These are phyloP conservation scores for Cuniculus paca DNA, from an alignment of 2,797 vertebrate species.

Conservation along the genomic window DNA sequence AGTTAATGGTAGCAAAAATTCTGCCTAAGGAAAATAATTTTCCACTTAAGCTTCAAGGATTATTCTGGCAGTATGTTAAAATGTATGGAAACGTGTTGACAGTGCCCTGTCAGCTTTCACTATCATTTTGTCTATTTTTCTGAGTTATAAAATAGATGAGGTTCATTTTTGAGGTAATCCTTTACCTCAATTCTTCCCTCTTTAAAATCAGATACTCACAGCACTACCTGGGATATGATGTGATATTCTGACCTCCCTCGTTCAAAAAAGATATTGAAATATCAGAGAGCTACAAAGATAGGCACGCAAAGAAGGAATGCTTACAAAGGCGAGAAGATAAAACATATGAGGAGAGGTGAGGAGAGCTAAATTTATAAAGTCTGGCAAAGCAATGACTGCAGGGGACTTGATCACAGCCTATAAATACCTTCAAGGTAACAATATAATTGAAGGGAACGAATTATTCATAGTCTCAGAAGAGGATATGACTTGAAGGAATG, in stretches of 20 bases:
- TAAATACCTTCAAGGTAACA: constrained; percentile 81
- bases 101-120: constrained; percentile 2
- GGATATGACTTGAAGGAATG: constrained; percentile 74
- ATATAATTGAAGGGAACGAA: constrained; percentile 79
- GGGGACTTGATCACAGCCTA: constrained; percentile 66
- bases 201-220: constrained; percentile 70
- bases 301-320: constrained; percentile 28
- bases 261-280: constrained; percentile 75
- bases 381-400: constrained; percentile 48
- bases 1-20: constrained; percentile 6
- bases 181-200: constrained; percentile 14
- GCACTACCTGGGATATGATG: not conserved
- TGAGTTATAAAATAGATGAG: constrained; percentile 58
- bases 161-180: constrained; percentile 61
- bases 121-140: constrained; percentile 44
- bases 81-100: constrained; percentile 26
- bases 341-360: constrained; percentile 42
- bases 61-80: constrained; percentile 21
- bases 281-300: constrained; percentile 69
- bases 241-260: constrained; percentile 55
- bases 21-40: constrained; percentile 15
- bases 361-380: constrained; percentile 74
- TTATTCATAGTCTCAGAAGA: constrained; percentile 73
- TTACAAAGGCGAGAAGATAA: constrained; percentile 72
- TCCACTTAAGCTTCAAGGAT: constrained; percentile 20